Evolutionary conservation across 2,113 vertebrate genomes (phyloP), one percentile per base, ranked within the genome.

Genomic region (Seriola rivoliana): DNA sequence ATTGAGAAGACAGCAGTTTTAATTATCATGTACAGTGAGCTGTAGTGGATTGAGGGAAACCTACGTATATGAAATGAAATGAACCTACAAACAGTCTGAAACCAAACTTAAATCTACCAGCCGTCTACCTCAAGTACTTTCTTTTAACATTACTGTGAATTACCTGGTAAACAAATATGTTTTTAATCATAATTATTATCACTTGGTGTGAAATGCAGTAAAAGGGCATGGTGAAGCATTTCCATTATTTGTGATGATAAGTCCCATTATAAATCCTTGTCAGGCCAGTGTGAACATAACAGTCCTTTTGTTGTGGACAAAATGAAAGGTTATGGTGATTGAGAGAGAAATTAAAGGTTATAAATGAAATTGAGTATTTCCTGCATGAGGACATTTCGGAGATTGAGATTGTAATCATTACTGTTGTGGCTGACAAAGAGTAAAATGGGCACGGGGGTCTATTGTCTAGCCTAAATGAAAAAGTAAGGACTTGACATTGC

Each of bases 321-420:
- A 90, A 92, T 87, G 73, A 89, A 91, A 72, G 86, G 70, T 88
- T 85, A 84, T 74, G 55, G 81, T 54, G 65, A 85, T 78, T 75
- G 72, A 87, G 81, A 90, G 21, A 50, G 46, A 91, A 90, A 93
- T 89, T 78, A 92, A 88, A 90, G 80, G 86, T 85, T 87, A 78
- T 84, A 83, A 91, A 94, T 78, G 57, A 92, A 90, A 91, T 80
- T 65, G 57, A 54, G 84, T 83, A 87, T 88, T 91, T 89, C 81
- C 78, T 78, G 64, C 73, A 44, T 29, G 17, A 34, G 80, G 82
- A 87, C 83, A 84, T 93, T 92, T 69, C 81, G 78, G 77, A 86
- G 90, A 88, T 92, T 88, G 80, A 92, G 89, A 91, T 82, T 77
- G 75, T 87, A 89, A 88, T 90, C 44, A 69, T 69, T 55, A 36